These are phyloP conservation scores for Herpailurus yagouaroundi DNA, from an alignment of 2,113 vertebrate genomes.

Conservation along the genomic window DNA sequence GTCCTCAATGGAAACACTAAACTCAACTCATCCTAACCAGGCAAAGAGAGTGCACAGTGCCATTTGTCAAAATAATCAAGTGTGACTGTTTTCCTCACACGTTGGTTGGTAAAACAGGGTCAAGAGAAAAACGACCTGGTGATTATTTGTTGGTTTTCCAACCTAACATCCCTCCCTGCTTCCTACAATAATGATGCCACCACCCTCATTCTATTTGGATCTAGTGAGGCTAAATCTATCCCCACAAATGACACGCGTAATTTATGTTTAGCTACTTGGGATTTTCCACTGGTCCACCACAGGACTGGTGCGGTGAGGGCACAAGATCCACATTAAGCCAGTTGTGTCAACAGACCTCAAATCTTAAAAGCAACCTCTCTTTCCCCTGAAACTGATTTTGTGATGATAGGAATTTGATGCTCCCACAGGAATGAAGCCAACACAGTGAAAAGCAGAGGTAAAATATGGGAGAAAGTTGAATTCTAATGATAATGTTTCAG, in stretches of 20 bases:
- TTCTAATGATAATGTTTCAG: not conserved
- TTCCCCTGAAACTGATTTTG: not conserved
- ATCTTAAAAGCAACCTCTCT: not conserved
- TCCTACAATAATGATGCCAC: not conserved
- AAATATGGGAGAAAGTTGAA: not conserved
- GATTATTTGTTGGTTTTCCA: not conserved
- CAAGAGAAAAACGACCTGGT: not conserved
- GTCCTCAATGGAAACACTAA: conserved; percentile 36
- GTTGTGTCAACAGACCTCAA: not conserved
- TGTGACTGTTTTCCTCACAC: conserved; percentile 28
- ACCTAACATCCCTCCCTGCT: accelerated
- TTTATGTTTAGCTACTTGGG: not conserved
- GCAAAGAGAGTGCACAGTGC: conserved; percentile 5
- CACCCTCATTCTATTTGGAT: not conserved
- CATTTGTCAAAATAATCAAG: conserved; percentile 67
- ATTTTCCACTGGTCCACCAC: not conserved
- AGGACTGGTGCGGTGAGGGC: not conserved
- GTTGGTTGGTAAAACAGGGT: not conserved
- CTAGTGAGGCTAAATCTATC: not conserved
- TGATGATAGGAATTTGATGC: not conserved
- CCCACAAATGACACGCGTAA: not conserved
- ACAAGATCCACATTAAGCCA: not conserved
- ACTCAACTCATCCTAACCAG: conserved; percentile 38
- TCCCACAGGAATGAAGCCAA: not conserved
- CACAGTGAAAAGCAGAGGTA: not conserved